A percentile compares a stretch with the other conserved stretches of the same genome.
These are phyloP conservation scores for Ctenicera cuprea DNA, from an alignment of 2,888 invertebrate species.

Conservation along the genomic window DNA sequence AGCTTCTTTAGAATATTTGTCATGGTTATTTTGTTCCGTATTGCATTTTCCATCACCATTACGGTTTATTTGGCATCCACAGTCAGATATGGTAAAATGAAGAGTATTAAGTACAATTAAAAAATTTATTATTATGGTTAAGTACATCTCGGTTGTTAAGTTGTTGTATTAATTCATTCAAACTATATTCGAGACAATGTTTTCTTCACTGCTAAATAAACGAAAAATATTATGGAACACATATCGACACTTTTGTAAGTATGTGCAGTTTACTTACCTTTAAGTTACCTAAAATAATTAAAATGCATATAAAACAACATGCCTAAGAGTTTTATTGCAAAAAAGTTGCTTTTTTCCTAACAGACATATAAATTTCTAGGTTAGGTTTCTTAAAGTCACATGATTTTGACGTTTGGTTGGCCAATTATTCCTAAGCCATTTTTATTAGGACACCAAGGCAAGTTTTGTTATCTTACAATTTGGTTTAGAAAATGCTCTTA, in stretches of 20 bases:
- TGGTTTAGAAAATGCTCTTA: too few relatives aligned
- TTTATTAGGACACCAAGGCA: too few relatives aligned
- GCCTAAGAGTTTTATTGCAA: background rate
- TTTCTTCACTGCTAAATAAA: background rate
- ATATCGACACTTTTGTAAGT: too few relatives aligned
- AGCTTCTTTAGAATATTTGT: conserved; percentile 64
- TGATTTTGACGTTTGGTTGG: conserved; percentile 2
- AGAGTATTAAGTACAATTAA: conserved; percentile 55
- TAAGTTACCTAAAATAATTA: background rate
- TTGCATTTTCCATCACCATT: conserved; percentile 54
- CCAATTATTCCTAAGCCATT: too few relatives aligned
- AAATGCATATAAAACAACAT: background rate
- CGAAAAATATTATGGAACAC: background rate
- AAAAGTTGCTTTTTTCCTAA: background rate
- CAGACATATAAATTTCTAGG: background rate
- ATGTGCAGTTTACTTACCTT: background rate
- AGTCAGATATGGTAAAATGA: conserved; percentile 52
- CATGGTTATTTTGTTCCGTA: conserved; percentile 45
- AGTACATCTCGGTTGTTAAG: conserved; percentile 56
- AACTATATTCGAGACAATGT: background rate
- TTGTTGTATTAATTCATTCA: conserved; percentile 7
- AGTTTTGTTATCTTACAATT: too few relatives aligned
- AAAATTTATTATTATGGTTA: conserved; percentile 50
- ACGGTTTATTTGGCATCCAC: conserved; percentile 62
- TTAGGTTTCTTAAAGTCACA: background rate